Conservation (phyloP, 2,888 invertebrate species). For the Drosophila rellima region DNA sequence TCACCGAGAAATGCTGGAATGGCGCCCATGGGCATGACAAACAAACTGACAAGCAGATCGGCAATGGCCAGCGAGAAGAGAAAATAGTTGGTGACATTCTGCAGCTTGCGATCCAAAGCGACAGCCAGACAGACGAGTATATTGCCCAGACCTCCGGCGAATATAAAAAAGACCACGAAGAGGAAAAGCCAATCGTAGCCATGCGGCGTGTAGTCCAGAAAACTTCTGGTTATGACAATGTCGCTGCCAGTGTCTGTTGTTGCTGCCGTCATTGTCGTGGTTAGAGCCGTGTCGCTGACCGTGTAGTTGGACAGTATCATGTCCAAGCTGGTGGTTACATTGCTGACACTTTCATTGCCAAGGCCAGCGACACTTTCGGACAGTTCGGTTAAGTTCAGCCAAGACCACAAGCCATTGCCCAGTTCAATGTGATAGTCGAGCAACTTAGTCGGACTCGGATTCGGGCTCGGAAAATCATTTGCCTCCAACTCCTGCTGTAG, state of each 20-base stretch:
- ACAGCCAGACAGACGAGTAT: constrained; percentile 97
- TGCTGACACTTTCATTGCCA: constrained; percentile 36
- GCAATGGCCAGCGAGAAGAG: constrained; percentile 96
- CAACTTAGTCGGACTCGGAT: constrained; percentile 21
- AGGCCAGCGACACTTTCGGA: constrained; percentile 27
- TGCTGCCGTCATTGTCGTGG: constrained; percentile 39
- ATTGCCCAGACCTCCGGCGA: constrained; percentile 96
- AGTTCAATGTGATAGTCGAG: constrained; percentile 64
- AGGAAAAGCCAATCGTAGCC: constrained; percentile 93
- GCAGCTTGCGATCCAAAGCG: constrained; percentile 94
- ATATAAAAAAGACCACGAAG: constrained; percentile 93
- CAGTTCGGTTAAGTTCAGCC: constrained; percentile 64
- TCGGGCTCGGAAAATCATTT: neutral
- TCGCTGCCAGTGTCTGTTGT: constrained; percentile 29
- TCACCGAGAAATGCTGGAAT: constrained; percentile 97
- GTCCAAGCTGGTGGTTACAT: constrained; percentile 55
- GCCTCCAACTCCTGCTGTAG: constrained; percentile 30
- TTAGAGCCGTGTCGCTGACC: constrained; percentile 49
- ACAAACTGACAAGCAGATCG: constrained; percentile 95
- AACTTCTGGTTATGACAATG: constrained; percentile 42
- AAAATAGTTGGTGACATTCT: constrained; percentile 98
- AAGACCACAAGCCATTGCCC: constrained; percentile 63
- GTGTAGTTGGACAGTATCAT: constrained; percentile 71
- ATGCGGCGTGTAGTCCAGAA: constrained; percentile 69
- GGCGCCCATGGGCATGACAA: constrained; percentile 98